These are phyloP conservation scores for Dryobates pubescens DNA, from an alignment of 2,797 vertebrate genomes.

Conservation along the genomic window DNA sequence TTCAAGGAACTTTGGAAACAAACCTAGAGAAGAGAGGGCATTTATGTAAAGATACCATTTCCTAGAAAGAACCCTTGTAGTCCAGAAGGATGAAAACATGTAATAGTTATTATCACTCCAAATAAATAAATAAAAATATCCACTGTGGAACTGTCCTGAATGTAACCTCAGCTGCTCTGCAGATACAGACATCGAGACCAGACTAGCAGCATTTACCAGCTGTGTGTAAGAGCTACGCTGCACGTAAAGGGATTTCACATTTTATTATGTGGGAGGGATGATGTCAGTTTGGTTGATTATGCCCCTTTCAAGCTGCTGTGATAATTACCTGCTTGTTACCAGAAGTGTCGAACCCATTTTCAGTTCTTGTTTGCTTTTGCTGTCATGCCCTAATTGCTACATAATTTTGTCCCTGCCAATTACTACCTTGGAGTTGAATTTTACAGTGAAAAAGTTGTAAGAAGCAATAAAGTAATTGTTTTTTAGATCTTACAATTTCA, in stretches of 20 bases:
- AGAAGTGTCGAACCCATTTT: slow-evolving; percentile 74
- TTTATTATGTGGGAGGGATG: slow-evolving; percentile 72
- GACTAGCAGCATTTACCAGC: slow-evolving; percentile 66
- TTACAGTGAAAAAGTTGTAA: slow-evolving; percentile 66
- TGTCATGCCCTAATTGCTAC: slow-evolving; percentile 72
- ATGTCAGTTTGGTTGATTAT: slow-evolving; percentile 74
- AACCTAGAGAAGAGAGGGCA: not conserved
- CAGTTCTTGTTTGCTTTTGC: slow-evolving; percentile 75
- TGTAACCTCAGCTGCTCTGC: slow-evolving; percentile 38
- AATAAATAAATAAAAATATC: slow-evolving; percentile 31
- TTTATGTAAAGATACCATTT: not conserved
- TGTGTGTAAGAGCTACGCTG: slow-evolving; percentile 56
- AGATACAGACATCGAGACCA: not conserved
- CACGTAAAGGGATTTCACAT: slow-evolving; percentile 67
- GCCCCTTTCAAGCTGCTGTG: slow-evolving; percentile 74
- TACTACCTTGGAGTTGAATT: slow-evolving; percentile 70
- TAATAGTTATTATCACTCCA: not conserved
- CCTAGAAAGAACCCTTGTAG: not conserved
- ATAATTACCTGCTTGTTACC: slow-evolving; percentile 75
- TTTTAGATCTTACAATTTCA: slow-evolving; percentile 36
- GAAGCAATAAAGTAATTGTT: slow-evolving; percentile 62
- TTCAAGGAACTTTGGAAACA: not conserved
- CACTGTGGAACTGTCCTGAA: not conserved
- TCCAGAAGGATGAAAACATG: not conserved
- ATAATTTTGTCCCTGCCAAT: slow-evolving; percentile 74